Conservation (phyloP, 1,140 invertebrate species). For the Sycophila sp. region DNA sequence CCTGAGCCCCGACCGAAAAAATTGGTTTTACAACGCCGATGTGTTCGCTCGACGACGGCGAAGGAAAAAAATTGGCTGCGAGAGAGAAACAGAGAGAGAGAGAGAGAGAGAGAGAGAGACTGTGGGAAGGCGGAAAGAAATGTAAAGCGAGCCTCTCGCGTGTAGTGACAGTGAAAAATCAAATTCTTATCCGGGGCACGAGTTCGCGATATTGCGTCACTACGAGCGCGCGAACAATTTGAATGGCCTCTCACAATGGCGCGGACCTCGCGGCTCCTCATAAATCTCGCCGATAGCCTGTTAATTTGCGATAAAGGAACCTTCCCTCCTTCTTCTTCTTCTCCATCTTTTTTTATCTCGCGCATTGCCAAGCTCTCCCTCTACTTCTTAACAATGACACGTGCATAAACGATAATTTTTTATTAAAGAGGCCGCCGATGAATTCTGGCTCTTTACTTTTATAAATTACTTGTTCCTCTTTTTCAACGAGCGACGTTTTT, state of each 20-base stretch:
- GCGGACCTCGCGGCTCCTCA: not conserved
- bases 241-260: not conserved
- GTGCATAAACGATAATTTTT: no score
- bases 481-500: no score
- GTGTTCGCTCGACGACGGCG: not conserved
- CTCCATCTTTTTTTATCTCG: not conserved
- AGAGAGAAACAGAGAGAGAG: not conserved
- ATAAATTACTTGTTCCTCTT: no score
- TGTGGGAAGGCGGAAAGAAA: constrained; percentile 20
- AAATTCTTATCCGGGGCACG: constrained; percentile 21
- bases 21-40: constrained; percentile 11
- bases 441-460: no score
- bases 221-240: constrained; percentile 10
- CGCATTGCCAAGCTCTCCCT: no score
- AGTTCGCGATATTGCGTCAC: constrained; percentile 11
- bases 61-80: not conserved
- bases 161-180: constrained; percentile 27
- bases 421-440: no score
- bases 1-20: not conserved
- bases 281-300: constrained; percentile 13
- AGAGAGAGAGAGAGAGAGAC: not conserved
- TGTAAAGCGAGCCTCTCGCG: constrained; percentile 9
- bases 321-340: not conserved
- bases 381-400: not conserved
- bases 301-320: constrained; percentile 11